Evolutionary conservation across 2,888 invertebrate species (phyloP).

Genomic region (Trichogramma evanescens): DNA sequence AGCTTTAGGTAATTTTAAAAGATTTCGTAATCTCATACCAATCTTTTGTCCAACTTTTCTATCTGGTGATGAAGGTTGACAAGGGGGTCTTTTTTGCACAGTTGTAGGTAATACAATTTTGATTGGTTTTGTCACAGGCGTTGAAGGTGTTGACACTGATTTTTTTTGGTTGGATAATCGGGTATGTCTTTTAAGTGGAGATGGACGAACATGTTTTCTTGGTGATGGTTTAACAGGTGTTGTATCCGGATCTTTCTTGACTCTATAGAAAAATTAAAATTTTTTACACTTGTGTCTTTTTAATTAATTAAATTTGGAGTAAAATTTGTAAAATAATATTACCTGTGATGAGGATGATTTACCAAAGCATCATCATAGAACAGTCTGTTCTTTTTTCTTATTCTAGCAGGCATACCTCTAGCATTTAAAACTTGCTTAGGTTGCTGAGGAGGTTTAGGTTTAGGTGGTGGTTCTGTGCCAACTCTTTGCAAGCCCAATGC

Average conservation of each 20-base stretch:
- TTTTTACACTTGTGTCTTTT: neutral
- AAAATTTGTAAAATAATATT: slow-evolving; percentile 8
- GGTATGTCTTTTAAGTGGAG: slow-evolving; percentile 48
- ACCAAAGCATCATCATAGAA: slow-evolving; percentile 87
- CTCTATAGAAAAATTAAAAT: slow-evolving; percentile 27
- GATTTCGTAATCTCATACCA: slow-evolving; percentile 80
- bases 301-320: neutral
- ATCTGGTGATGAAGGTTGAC: slow-evolving; percentile 56
- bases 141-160: slow-evolving; percentile 24
- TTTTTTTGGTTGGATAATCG: slow-evolving; percentile 29
- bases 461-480: slow-evolving; percentile 67
- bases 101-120: slow-evolving; percentile 38
- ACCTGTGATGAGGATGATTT: slow-evolving; percentile 69
- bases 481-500: slow-evolving; percentile 75
- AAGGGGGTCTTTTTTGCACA: slow-evolving; percentile 14
- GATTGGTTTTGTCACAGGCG: slow-evolving; percentile 38
- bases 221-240: slow-evolving; percentile 53
- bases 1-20: slow-evolving; percentile 94
- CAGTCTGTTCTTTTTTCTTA: slow-evolving; percentile 79
- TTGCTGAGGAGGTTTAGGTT: slow-evolving; percentile 59
- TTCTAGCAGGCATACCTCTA: slow-evolving; percentile 83
- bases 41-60: slow-evolving; percentile 83
- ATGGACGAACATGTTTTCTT: slow-evolving; percentile 58
- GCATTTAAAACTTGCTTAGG: slow-evolving; percentile 77
- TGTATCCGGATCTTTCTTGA: slow-evolving; percentile 42